Percentiles rank a stretch among this genome's conserved stretches.
These are phyloP conservation scores for Leptodactylus fuscus DNA, from an alignment of 2,113 vertebrate genomes.

Conservation along the genomic window DNA sequence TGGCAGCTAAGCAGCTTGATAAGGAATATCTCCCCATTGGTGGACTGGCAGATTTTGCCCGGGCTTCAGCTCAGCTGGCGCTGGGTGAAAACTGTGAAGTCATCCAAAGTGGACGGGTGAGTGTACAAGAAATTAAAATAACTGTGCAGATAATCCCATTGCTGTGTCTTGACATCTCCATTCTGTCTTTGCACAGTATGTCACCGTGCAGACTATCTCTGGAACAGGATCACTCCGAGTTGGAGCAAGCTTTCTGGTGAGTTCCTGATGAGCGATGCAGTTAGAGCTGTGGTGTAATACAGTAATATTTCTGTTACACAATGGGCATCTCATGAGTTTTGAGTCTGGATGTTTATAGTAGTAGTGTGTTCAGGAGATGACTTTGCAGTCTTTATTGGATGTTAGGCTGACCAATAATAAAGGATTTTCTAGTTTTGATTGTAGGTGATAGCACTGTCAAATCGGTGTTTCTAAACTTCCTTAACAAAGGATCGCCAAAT, in stretches of 20 bases:
- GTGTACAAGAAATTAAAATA: slow-evolving; percentile 47
- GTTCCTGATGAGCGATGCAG: slow-evolving; percentile 62
- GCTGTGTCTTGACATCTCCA: background rate
- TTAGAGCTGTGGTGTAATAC: too few relatives aligned
- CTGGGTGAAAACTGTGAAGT: slow-evolving; percentile 85
- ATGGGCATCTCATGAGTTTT: too few relatives aligned
- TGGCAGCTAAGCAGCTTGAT: slow-evolving; percentile 87
- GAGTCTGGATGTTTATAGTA: too few relatives aligned
- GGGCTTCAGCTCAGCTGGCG: slow-evolving; percentile 85
- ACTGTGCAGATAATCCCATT: background rate
- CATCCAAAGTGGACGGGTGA: slow-evolving; percentile 89
- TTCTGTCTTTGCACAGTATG: slow-evolving; percentile 73
- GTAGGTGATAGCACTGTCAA: too few relatives aligned
- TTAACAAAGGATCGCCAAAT: too few relatives aligned
- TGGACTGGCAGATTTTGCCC: slow-evolving; percentile 85
- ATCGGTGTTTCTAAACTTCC: too few relatives aligned
- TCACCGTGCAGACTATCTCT: slow-evolving; percentile 96
- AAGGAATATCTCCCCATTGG: slow-evolving; percentile 91
- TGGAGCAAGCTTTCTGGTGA: slow-evolving; percentile 92
- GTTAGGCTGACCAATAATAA: too few relatives aligned
- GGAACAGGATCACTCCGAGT: slow-evolving; percentile 93
- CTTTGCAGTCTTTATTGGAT: background rate
- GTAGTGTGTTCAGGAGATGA: too few relatives aligned
- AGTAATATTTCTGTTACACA: too few relatives aligned
- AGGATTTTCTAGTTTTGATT: too few relatives aligned